Evolutionary conservation across 1,140 invertebrate genomes (phyloP).

Genomic region (Adelges cooleyi): DNA sequence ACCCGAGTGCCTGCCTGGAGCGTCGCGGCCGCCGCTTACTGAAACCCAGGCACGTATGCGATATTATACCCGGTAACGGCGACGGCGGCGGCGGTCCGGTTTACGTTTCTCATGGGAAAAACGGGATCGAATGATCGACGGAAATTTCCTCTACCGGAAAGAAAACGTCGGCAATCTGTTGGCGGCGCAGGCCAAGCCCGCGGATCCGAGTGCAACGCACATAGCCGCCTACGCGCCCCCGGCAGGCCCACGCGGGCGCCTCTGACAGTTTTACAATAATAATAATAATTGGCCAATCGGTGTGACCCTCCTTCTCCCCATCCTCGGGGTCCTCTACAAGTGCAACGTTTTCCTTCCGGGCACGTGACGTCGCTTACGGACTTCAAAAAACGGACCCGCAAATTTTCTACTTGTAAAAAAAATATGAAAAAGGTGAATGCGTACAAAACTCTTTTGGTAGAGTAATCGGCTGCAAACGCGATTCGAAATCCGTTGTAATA

Average conservation of each 20-base stretch:
- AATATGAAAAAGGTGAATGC: too few species aligned
- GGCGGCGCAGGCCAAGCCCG: not conserved
- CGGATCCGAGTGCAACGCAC: not conserved
- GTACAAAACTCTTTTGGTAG: too few species aligned
- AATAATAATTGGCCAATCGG: not conserved
- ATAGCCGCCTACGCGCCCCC: not conserved
- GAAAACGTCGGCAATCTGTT: not conserved
- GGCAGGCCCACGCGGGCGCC: not conserved
- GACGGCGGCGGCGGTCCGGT: not conserved
- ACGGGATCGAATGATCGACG: too few species aligned
- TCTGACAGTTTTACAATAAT: not conserved
- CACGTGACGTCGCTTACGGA: not conserved
- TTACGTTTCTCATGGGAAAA: not conserved
- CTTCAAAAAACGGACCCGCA: too few species aligned
- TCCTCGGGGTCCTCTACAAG: not conserved
- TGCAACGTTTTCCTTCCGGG: not conserved
- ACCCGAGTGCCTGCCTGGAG: not conserved
- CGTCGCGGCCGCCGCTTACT: not conserved
- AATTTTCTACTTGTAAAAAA: too few species aligned
- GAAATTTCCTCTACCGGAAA: not conserved
- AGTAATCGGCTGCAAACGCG: too few species aligned
- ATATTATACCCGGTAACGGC: not conserved
- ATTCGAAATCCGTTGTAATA: too few species aligned
- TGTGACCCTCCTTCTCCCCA: not conserved
- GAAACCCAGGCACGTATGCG: constrained; percentile 18